A percentile compares a stretch with the other conserved stretches of the same genome.
phyloP scores from a whole-genome alignment of 2,797 vertebrate species.

The Chaenodraco wilsoni region DNA sequence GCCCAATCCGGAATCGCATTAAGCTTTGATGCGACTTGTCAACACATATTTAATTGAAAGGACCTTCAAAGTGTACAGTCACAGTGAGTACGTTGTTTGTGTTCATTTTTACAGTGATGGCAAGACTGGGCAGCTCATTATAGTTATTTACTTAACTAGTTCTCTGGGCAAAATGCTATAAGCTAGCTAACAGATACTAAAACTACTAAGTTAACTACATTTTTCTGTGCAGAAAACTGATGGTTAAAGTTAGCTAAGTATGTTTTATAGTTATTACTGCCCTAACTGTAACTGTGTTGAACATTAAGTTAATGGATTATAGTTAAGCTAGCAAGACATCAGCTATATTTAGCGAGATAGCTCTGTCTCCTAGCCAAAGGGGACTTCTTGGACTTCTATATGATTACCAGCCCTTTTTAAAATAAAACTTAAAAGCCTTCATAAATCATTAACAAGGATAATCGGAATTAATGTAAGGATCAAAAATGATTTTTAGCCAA shows the following conservation, averaged over 20 bases:
- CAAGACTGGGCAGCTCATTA: neutral
- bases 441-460: neutral
- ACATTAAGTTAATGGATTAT: neutral
- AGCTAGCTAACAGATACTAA: neutral
- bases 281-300: neutral
- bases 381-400: neutral
- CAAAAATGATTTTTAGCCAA: neutral
- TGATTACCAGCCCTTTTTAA: neutral
- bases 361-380: neutral
- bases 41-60: neutral
- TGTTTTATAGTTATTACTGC: neutral
- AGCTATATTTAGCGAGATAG: neutral
- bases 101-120: neutral
- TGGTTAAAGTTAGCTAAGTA: neutral
- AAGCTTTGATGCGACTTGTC: neutral
- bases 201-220: neutral
- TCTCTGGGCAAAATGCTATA: neutral
- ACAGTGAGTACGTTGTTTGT: neutral
- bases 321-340: neutral
- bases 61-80: neutral
- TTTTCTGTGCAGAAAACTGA: neutral
- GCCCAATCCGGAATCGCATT: slow-evolving; percentile 58
- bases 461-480: neutral
- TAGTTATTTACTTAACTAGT: neutral
- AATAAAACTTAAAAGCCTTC: no score